Evolutionary conservation across 2,797 vertebrate genomes (phyloP).

Genomic region (Alosa sapidissima): DNA sequence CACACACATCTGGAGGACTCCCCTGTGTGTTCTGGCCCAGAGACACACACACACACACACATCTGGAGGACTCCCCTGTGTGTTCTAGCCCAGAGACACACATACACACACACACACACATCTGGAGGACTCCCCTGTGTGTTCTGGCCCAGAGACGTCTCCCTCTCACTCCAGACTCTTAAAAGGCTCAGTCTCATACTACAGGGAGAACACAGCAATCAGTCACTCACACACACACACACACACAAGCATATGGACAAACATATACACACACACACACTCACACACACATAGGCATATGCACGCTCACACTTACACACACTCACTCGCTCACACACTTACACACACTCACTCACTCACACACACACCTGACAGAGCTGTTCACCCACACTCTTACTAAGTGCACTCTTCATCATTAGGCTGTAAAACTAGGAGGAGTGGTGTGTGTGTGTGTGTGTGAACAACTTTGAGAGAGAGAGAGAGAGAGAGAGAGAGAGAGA

Average conservation of each 20-base stretch:
- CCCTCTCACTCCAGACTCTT: too few species aligned
- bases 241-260: not conserved
- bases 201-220: too few species aligned
- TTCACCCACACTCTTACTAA: conserved; percentile 2
- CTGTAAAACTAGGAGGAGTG: not conserved
- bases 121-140: too few species aligned
- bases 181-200: too few species aligned
- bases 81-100: too few species aligned
- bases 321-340: not conserved
- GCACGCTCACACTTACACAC: not conserved
- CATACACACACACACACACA: not conserved
- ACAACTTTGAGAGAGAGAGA: not conserved
- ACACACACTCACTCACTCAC: not conserved
- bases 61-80: too few species aligned
- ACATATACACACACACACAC: not conserved
- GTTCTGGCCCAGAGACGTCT: too few species aligned
- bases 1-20: too few species aligned
- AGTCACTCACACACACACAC: not conserved
- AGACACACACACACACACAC: too few species aligned
- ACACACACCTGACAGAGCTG: not conserved
- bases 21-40: too few species aligned
- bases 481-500: not conserved
- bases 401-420: not conserved
- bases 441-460: not conserved
- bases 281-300: not conserved